Base-by-base conservation (phyloP, 2,888 invertebrate genomes). In the Campaea margaritaria region DNA sequence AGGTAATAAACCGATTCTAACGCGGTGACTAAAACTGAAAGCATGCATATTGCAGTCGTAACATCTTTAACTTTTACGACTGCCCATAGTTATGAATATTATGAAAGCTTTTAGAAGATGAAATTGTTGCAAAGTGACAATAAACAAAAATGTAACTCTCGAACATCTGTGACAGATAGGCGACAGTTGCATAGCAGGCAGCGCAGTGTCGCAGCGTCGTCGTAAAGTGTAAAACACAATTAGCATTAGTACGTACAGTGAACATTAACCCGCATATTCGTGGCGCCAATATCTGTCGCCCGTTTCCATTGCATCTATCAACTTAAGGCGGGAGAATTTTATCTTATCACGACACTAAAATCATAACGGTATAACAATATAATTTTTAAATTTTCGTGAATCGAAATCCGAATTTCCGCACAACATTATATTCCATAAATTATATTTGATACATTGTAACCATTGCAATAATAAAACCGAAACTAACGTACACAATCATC, bases 251-350 rank as follows among this genome's bases (percentile, higher is more conserved):
- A 64, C 60, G 34, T 56, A 62, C 62, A 74, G 77, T 77, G 77
- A 79, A 82, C 83, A 86, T 86, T 85, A 86, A 82, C 83, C 84
- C 81, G 82, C 75, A 85, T 85, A 85, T 78, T 82, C 67, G 82
- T 82, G 85, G 86, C 86, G 86, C 86, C 86, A 81, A 76, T 71
- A 70, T 76, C 64, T 71, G 76, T 76, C 77, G 78, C 74, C 72
- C 68, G 78, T 75, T 78, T 78, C 76, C 78, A 81, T 75, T 77
- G 73, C 72, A 79, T 72, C 70, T 75, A 69, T 73, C 75, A 76
- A 75, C 70, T 61, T 68, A 65, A 62, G 68, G 68, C 58, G 27
- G 13, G 16, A 13, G 10, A 15, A 1, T 8, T 46, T 47, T 51
- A 51, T 45, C 53, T 43, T 55, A 50, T 13, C 0, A 0, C 5